Evolutionary conservation across 2,888 invertebrate species (phyloP).

Genomic region (Sicus ferrugineus): DNA sequence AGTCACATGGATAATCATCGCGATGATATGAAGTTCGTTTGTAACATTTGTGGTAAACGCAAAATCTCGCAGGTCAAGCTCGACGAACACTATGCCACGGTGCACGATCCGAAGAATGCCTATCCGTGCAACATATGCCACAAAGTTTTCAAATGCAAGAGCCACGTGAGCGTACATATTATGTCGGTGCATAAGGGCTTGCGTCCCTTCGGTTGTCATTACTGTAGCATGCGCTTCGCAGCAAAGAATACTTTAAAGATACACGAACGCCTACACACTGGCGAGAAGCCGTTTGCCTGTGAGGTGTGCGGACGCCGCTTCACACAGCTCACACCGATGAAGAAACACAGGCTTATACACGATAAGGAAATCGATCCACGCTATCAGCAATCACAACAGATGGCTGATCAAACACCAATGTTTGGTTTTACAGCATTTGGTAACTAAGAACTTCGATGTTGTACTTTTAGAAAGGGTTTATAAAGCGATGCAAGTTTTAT

Average conservation of each 20-base stretch:
- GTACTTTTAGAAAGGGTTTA: too few relatives aligned
- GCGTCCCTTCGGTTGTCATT: slow-evolving; percentile 39
- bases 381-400: not conserved
- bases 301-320: slow-evolving; percentile 40
- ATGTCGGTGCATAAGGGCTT: slow-evolving; percentile 40
- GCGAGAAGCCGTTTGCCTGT: slow-evolving; percentile 40
- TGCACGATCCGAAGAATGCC: slow-evolving; percentile 35
- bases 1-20: slow-evolving; percentile 37
- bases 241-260: slow-evolving; percentile 41
- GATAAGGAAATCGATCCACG: slow-evolving; percentile 29
- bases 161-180: slow-evolving; percentile 40
- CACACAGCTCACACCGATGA: slow-evolving; percentile 41
- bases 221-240: slow-evolving; percentile 40
- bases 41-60: slow-evolving; percentile 38
- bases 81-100: slow-evolving; percentile 39
- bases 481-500: too few relatives aligned
- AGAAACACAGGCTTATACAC: slow-evolving; percentile 39
- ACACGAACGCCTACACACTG: slow-evolving; percentile 40
- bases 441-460: too few relatives aligned
- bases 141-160: slow-evolving; percentile 40
- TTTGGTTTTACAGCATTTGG: not conserved
- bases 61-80: slow-evolving; percentile 40
- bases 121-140: slow-evolving; percentile 38
- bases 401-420: not conserved
- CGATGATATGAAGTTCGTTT: slow-evolving; percentile 38